Evolutionary conservation across 53 echinoderm and acorn worm species (phyloP).

Genomic region (Temnopleurus reevesii): DNA sequence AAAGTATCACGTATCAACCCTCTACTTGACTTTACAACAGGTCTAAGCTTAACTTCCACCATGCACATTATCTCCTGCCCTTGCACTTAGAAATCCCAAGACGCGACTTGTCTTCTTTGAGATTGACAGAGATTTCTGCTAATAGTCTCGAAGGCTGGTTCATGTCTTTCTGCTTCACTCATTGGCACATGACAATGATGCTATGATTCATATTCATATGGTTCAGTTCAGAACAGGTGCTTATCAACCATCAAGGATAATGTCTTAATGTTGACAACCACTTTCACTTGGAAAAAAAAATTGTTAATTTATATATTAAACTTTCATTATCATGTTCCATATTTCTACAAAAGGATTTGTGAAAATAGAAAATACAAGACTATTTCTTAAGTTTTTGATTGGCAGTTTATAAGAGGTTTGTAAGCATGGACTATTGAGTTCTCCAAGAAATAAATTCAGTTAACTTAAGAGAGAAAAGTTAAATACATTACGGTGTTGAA

Average conservation of each 20-base stretch:
- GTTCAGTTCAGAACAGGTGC: slow-evolving; percentile 5
- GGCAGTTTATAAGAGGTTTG: no score
- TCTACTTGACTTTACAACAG: background rate
- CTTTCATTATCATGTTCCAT: no score
- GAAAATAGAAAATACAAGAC: no score
- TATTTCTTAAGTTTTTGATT: no score
- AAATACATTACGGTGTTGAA: no score
- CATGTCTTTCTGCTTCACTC: background rate
- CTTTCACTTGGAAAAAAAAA: no score
- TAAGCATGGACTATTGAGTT: no score
- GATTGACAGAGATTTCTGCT: background rate
- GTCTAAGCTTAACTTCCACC: background rate
- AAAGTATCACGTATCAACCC: no score
- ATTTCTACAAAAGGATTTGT: no score
- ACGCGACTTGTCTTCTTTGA: background rate
- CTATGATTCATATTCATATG: background rate
- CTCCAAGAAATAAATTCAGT: no score
- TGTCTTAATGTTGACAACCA: background rate
- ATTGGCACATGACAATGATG: slow-evolving; percentile 7
- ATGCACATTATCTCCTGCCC: background rate
- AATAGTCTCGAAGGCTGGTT: background rate
- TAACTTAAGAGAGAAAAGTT: no score
- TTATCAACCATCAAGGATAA: background rate
- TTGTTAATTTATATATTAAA: no score
- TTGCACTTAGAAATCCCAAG: slow-evolving; percentile 31